Base-by-base conservation (phyloP, 2,797 vertebrate genomes). In the Dromococcyx pavoninus region DNA sequence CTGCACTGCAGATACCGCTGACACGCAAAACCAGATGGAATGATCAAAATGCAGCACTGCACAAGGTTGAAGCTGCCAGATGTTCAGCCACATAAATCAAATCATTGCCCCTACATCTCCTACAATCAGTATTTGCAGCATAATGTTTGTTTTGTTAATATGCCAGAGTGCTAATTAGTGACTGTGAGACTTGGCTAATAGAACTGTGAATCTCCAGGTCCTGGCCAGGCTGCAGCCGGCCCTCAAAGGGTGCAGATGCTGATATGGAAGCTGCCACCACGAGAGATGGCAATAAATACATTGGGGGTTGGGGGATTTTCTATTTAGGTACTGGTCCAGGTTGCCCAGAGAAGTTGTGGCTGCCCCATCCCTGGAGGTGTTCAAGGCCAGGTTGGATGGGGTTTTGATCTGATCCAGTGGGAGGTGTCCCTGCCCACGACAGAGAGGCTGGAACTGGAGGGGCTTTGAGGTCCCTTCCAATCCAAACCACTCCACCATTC, bases 31-130 rank as follows among this genome's bases (percentile, higher is more conserved):
- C 85, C 79, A 93, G 91, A 87, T 48, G 92, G 91, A 94, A 83
- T 9, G 70, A 94, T n/a, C 71, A 91, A 95, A 96, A 94, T 66
- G 96, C 90, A 95, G 88, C 95, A 88, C 93, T 50, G 62, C 8
- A 43, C 60, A 53, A 84, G 96, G 92, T 82, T 95, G 93, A 86
- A 89, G 24, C 53, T 53, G 88, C 86, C 93, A 95, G 94, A 96
- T 92, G 95, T 96, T 71, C 70, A 90, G 54, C 60, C 54, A 56
- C 28, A 92, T 84, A 92, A 96, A 96, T 93, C 95, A 95, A 96
- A 89, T 12, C 35, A 86, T 67, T 75, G 84, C 93, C 95, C 95
- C 95, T 78, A 57, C 12, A 95, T 91, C 95, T 48, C 46, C 46
- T 72, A 94, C 85, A 93, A 70, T 79, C 88, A 44, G 90, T 56